Evolutionary conservation across 2,888 invertebrate species (phyloP), one percentile per base, ranked within the genome.

Genomic region (Apeira syringaria): DNA sequence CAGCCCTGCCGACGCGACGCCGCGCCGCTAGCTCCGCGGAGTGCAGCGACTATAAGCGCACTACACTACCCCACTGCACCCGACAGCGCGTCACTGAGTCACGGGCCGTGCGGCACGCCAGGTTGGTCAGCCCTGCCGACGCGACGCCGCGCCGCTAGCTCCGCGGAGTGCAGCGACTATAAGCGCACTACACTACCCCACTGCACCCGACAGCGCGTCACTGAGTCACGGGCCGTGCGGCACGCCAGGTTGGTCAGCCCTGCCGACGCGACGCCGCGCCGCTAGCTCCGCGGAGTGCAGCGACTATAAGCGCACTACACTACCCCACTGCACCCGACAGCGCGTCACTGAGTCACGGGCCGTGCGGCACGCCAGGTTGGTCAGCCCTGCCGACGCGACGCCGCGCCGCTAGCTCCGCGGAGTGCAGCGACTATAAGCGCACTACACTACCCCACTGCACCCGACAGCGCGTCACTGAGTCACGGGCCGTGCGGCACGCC

Each of bases 361-460:
- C 69, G 74, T 77, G 73, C 76, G 56, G 61, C 60, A 44, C 53
- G 83, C 84, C n/a, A 89, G n/a, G n/a, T n/a, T n/a, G n/a, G n/a
- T n/a, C n/a, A n/a, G n/a, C n/a, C n/a, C n/a, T n/a, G n/a, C n/a
- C n/a, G n/a, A n/a, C n/a, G n/a, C n/a, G n/a, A n/a, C n/a, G n/a
- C n/a, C n/a, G n/a, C n/a, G n/a, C n/a, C n/a, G n/a, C n/a, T n/a
- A n/a, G n/a, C n/a, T n/a, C n/a, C n/a, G n/a, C n/a, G n/a, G n/a
- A n/a, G n/a, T n/a, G 55, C 53, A 57, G 60, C 2, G 15, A 7
- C 30, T 87, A 86, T 29, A 50, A 53, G 50, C 47, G 36, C 45
- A 8, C 42, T 50, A 44, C 48, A 13, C 40, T 43, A 49, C 30
- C 34, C 7, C 22, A 20, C 6, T 26, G 13, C 29, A 28, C n/a